These are phyloP conservation scores for Drosophila kanekoi DNA, from an alignment of 2,888 invertebrate species.

Conservation along the genomic window DNA sequence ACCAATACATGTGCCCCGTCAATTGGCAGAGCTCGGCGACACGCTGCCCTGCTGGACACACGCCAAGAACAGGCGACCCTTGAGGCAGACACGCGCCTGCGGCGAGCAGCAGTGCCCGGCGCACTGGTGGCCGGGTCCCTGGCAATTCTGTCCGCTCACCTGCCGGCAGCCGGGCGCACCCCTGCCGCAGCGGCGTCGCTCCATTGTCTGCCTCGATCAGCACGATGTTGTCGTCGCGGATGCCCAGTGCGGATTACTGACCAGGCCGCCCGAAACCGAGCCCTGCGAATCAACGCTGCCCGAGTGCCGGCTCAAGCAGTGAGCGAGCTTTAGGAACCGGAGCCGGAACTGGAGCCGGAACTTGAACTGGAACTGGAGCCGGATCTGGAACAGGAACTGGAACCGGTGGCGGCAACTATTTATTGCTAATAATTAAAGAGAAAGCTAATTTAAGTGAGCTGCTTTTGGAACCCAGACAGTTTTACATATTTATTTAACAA, in stretches of 20 bases:
- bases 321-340: constrained; percentile 15
- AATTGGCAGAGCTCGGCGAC: constrained; percentile 86
- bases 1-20: too few relatives aligned
- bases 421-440: constrained; percentile 55
- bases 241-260: constrained; percentile 88
- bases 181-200: constrained; percentile 87
- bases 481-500: constrained; percentile 40
- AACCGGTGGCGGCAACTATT: constrained; percentile 38
- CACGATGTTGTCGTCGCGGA: constrained; percentile 92
- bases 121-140: constrained; percentile 95
- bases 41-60: constrained; percentile 87
- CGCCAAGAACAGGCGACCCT: constrained; percentile 86
- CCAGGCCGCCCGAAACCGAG: constrained; percentile 89
- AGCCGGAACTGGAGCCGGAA: background rate
- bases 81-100: constrained; percentile 88
- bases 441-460: constrained; percentile 48
- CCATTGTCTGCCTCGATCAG: constrained; percentile 91
- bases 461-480: constrained; percentile 27
- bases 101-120: constrained; percentile 89
- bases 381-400: background rate
- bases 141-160: constrained; percentile 92
- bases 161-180: constrained; percentile 86
- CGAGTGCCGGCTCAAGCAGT: constrained; percentile 72
- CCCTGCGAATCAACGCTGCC: constrained; percentile 87
- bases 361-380: background rate